Conservation (phyloP, 2,888 invertebrate species). For the Deilephila elpenor region DNA sequence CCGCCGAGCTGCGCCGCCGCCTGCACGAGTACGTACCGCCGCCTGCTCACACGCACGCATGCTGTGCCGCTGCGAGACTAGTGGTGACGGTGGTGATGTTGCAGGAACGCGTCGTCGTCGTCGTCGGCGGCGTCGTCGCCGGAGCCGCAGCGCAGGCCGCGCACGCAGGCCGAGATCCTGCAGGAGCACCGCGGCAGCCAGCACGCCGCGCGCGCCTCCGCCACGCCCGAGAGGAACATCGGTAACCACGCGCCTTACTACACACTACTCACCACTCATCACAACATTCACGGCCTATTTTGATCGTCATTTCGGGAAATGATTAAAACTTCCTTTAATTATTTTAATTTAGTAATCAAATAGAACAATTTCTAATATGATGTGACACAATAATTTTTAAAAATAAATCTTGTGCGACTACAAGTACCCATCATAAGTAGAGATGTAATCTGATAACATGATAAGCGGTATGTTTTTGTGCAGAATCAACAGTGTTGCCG, state of each 20-base stretch:
- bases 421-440: too few species aligned
- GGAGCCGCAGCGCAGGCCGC: constrained; percentile 61
- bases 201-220: constrained; percentile 43
- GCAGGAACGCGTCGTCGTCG: constrained; percentile 76
- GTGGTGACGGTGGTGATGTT: background rate
- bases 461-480: constrained; percentile 4
- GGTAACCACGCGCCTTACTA: constrained; percentile 42
- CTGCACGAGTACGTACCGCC: constrained; percentile 62
- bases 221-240: constrained; percentile 58
- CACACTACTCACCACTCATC: too few species aligned
- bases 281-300: too few species aligned
- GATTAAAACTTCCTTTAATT: too few species aligned
- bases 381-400: too few species aligned
- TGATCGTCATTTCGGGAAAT: too few species aligned
- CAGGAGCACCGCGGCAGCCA: constrained; percentile 66
- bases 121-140: constrained; percentile 72
- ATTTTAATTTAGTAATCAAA: too few species aligned
- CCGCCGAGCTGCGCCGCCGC: constrained; percentile 66
- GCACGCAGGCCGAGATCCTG: constrained; percentile 77
- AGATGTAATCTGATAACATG: background rate
- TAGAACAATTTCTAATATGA: too few species aligned
- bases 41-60: constrained; percentile 58
- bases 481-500: constrained; percentile 74
- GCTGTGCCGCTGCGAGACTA: constrained; percentile 40
- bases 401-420: too few species aligned